phyloP scores from a whole-genome alignment of 2,113 vertebrate species.

The Clinocottus analis region DNA sequence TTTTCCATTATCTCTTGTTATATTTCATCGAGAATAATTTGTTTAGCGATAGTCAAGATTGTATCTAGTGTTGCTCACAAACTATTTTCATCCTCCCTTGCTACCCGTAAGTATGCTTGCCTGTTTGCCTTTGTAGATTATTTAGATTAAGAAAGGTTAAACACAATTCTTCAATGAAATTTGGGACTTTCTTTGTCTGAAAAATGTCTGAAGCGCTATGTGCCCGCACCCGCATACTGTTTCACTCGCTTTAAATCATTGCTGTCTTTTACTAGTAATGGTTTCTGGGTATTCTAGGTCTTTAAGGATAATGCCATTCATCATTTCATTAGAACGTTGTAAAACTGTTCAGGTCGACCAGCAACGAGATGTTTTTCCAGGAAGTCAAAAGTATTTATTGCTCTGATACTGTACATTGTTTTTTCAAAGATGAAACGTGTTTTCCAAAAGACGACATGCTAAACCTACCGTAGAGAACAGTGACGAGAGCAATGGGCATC shows the following conservation, averaged over 20 bases:
- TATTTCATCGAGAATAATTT: constrained; percentile 41
- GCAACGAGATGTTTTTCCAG: background rate
- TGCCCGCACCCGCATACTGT: background rate
- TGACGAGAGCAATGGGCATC: constrained; percentile 95
- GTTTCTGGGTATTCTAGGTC: background rate
- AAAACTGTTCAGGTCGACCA: background rate
- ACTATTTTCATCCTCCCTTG: constrained; percentile 20
- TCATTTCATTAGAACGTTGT: background rate
- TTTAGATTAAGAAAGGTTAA: background rate
- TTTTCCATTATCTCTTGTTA: constrained; percentile 18
- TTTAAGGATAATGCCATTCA: background rate
- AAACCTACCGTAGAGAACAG: constrained; percentile 86
- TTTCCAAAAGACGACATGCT: constrained; percentile 4
- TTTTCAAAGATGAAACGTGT: background rate
- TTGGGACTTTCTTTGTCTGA: background rate
- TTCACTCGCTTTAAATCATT: background rate
- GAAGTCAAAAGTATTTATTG: background rate
- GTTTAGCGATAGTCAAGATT: constrained; percentile 18
- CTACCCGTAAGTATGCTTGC: background rate
- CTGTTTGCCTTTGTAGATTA: background rate
- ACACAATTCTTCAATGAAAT: background rate
- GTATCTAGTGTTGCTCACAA: constrained; percentile 23
- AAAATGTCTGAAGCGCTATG: background rate
- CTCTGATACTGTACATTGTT: background rate
- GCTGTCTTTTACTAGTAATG: background rate